phyloP scores from a whole-genome alignment of 2,888 invertebrate genomes.

The Diadromus collaris region DNA sequence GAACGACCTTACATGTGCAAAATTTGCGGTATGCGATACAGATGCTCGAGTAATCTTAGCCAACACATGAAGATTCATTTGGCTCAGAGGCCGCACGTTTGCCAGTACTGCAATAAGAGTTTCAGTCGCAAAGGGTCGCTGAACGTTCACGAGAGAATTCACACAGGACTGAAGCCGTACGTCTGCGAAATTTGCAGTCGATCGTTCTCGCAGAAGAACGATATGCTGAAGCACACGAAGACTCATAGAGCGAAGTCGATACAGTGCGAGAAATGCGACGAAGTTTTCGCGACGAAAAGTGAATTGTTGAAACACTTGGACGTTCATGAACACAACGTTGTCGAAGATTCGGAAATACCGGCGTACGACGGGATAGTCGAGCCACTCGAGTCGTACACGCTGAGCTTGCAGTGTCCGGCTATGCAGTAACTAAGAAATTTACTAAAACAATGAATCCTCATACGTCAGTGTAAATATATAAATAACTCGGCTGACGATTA shows the following conservation, averaged over 20 bases:
- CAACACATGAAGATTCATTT: slow-evolving; percentile 75
- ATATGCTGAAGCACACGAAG: slow-evolving; percentile 74
- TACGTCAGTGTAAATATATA: background rate
- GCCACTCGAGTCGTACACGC: slow-evolving; percentile 12
- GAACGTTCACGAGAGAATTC: slow-evolving; percentile 73
- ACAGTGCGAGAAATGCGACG: slow-evolving; percentile 63
- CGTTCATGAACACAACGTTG: background rate
- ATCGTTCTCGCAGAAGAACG: slow-evolving; percentile 75
- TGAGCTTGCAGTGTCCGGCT: background rate
- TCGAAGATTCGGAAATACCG: slow-evolving; percentile 1
- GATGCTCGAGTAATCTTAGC: slow-evolving; percentile 75
- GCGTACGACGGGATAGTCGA: slow-evolving; percentile 13
- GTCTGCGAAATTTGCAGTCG: slow-evolving; percentile 71
- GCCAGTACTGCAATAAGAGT: slow-evolving; percentile 71
- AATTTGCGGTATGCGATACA: slow-evolving; percentile 74
- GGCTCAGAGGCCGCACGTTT: slow-evolving; percentile 69
- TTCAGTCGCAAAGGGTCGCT: slow-evolving; percentile 74
- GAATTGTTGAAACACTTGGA: slow-evolving; percentile 64
- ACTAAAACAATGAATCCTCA: slow-evolving; percentile 12
- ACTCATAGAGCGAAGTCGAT: slow-evolving; percentile 64
- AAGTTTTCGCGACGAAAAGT: slow-evolving; percentile 61
- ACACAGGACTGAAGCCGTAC: slow-evolving; percentile 75
- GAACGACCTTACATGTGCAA: slow-evolving; percentile 75
- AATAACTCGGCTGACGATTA: background rate
- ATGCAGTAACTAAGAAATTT: slow-evolving; percentile 21